Percentiles rank a stretch among this genome's conserved stretches.
Evolutionary conservation across 2,888 invertebrate genomes (phyloP).

Genomic region (Amblyjoppa fuscipennis): DNA sequence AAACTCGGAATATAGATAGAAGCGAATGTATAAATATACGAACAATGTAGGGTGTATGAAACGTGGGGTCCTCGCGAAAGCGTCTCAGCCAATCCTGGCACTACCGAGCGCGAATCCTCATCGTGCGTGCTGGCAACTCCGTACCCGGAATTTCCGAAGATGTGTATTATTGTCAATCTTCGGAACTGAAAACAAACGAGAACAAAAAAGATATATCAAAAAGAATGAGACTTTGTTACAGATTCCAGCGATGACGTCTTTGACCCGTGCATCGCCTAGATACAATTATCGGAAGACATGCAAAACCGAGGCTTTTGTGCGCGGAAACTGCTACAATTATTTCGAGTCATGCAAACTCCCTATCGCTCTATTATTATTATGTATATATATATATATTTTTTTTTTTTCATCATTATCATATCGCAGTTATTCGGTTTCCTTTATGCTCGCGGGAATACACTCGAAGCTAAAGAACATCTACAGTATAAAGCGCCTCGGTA

Average conservation of each 20-base stretch:
- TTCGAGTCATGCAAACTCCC: conserved; percentile 20
- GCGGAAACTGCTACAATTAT: conserved; percentile 35
- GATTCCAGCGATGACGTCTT: conserved; percentile 56
- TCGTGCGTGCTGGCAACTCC: not conserved
- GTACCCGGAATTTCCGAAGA: conserved; percentile 22
- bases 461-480: not conserved
- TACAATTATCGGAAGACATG: not conserved
- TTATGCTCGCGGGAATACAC: conserved; percentile 13
- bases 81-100: conserved; percentile 26
- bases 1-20: conserved; percentile 36
- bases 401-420: conserved; percentile 35
- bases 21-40: conserved; percentile 57
- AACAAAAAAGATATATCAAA: not conserved
- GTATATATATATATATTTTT: not conserved
- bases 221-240: conserved; percentile 29
- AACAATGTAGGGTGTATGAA: conserved; percentile 57
- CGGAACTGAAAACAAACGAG: conserved; percentile 8
- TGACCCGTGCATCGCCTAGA: conserved; percentile 43
- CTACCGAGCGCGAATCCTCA: conserved; percentile 28
- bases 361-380: conserved; percentile 10
- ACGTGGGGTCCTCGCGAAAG: conserved; percentile 38
- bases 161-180: conserved; percentile 38
- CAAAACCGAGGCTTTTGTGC: conserved; percentile 9
- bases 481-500: not conserved
- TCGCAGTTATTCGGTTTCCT: conserved; percentile 28